Percentiles rank a stretch among this genome's conserved stretches.
Conservation (phyloP, 1,140 invertebrate genomes). For the Tetramorium simillimum region DNA sequence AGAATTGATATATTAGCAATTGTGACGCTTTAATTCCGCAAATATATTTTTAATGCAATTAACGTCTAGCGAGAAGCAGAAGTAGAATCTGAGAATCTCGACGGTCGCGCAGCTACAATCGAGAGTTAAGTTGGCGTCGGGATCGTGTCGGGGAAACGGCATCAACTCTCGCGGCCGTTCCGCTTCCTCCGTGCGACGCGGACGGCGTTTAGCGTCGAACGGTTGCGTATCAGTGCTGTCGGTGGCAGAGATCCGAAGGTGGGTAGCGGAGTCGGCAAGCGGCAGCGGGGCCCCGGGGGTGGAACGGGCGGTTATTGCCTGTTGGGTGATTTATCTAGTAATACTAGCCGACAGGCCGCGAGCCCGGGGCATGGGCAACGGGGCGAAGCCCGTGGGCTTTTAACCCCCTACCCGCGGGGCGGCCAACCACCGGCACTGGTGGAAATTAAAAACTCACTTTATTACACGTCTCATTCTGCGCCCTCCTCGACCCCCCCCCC, state of each 20-base stretch:
- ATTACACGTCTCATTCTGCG: slow-evolving; percentile 85
- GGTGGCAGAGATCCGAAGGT: slow-evolving; percentile 67
- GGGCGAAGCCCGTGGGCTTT: slow-evolving; percentile 70
- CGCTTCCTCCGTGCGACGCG: background rate
- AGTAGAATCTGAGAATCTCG: background rate
- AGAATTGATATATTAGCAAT: background rate
- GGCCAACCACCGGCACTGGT: slow-evolving; percentile 80
- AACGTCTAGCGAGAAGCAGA: background rate
- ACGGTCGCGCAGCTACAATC: background rate
- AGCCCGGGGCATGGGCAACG: slow-evolving; percentile 69
- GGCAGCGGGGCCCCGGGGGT: slow-evolving; percentile 44
- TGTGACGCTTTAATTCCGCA: background rate
- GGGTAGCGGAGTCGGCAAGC: slow-evolving; percentile 64
- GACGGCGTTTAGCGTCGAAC: slow-evolving; percentile 63
- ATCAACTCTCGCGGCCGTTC: slow-evolving; percentile 66
- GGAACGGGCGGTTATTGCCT: slow-evolving; percentile 83
- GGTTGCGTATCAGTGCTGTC: slow-evolving; percentile 78
- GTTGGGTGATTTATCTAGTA: slow-evolving; percentile 86
- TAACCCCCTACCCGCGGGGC: slow-evolving; percentile 77
- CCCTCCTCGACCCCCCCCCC: slow-evolving; percentile 39
- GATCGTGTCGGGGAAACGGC: background rate
- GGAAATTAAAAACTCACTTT: slow-evolving; percentile 86
- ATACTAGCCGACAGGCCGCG: slow-evolving; percentile 85
- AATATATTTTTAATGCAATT: background rate
- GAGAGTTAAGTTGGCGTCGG: background rate